Conservation (phyloP, 2,888 invertebrate species). For the Limnephilus lunatus region DNA sequence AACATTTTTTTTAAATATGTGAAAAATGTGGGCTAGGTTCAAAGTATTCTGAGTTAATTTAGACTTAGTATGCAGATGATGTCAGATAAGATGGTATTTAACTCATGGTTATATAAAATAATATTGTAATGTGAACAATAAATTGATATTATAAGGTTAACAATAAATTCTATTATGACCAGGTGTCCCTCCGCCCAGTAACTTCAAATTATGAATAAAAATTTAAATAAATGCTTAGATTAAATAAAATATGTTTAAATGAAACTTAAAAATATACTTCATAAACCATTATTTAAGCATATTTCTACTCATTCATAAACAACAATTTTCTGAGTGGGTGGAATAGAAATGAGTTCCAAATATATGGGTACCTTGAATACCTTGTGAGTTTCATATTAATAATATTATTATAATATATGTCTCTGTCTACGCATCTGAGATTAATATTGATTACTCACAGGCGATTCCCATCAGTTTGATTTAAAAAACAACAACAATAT, state of each 20-base stretch:
- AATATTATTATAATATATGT: too few species aligned
- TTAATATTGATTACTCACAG: background rate
- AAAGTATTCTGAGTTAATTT: background rate
- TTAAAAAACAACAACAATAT: too few species aligned
- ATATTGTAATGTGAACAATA: background rate
- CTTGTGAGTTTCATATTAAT: too few species aligned
- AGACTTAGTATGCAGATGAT: background rate
- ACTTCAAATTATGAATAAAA: background rate
- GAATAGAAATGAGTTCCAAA: background rate
- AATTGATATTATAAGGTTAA: background rate
- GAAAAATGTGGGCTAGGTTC: background rate
- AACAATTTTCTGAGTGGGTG: background rate
- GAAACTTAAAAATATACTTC: background rate
- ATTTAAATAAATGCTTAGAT: background rate
- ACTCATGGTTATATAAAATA: background rate
- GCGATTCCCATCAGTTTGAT: too few species aligned
- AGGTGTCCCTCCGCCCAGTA: background rate
- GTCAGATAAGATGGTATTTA: background rate
- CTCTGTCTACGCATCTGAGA: background rate
- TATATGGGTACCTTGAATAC: background rate
- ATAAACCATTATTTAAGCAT: background rate
- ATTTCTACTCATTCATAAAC: background rate
- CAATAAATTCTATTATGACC: background rate
- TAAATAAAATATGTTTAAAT: background rate
- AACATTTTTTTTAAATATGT: background rate